phyloP scores from a whole-genome alignment of 2,113 vertebrate genomes.

The Brevimyrus niger region DNA sequence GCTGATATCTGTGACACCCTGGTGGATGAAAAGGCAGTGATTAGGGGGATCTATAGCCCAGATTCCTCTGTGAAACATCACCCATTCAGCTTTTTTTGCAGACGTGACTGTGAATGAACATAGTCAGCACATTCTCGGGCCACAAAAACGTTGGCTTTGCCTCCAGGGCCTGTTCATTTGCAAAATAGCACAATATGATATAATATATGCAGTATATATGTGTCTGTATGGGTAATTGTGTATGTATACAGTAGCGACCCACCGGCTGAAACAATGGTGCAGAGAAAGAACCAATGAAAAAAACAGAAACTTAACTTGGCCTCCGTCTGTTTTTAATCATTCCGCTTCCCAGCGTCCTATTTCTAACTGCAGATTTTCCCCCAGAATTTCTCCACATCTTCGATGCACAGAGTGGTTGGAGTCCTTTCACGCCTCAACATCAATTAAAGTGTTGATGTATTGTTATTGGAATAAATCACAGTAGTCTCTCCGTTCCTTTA shows the following conservation, averaged over 20 bases:
- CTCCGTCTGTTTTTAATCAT: background rate
- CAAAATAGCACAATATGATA: background rate
- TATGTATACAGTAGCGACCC: background rate
- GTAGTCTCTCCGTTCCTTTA: conserved; percentile 13
- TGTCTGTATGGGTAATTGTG: background rate
- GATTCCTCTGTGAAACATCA: background rate
- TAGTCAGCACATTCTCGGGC: background rate
- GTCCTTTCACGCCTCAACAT: conserved; percentile 27
- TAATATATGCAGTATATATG: background rate
- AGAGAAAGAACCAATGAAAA: background rate
- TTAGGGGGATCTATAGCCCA: background rate
- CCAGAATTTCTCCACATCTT: background rate
- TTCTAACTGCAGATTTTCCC: background rate
- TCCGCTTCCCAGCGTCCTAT: background rate
- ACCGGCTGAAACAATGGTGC: background rate
- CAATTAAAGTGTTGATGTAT: conserved; percentile 35
- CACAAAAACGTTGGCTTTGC: background rate
- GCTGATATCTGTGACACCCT: background rate
- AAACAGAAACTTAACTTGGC: background rate
- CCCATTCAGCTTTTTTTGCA: background rate
- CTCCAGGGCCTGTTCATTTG: background rate
- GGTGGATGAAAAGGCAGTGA: background rate
- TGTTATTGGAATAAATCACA: conserved; percentile 33
- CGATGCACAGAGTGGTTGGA: conserved; percentile 22
- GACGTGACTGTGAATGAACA: background rate